Evolutionary conservation across 2,888 invertebrate genomes (phyloP).

Genomic region (Synanthedon formicaeformis): DNA sequence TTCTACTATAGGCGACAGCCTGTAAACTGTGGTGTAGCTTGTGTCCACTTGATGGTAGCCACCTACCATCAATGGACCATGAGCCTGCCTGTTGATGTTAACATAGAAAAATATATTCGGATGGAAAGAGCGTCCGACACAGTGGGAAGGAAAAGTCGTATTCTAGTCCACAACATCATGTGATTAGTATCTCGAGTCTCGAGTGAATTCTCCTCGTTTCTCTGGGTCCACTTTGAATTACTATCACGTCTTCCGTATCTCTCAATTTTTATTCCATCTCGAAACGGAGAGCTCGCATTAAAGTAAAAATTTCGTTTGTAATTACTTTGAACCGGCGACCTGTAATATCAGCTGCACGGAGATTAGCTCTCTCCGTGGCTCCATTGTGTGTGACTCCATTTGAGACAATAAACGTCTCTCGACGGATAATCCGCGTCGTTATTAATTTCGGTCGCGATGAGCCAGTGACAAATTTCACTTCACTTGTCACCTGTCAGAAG

Average conservation of each 20-base stretch:
- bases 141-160: no score
- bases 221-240: neutral
- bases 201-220: no score
- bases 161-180: no score
- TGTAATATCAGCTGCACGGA: no score
- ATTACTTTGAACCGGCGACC: neutral
- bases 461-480: slow-evolving; percentile 13
- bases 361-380: neutral
- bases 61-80: no score
- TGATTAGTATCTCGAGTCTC: no score
- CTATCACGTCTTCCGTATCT: neutral
- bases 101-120: no score
- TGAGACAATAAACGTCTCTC: neutral
- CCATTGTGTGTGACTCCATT: slow-evolving; percentile 4
- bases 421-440: slow-evolving; percentile 13
- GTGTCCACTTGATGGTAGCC: no score
- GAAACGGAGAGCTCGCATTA: neutral
- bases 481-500: slow-evolving; percentile 16
- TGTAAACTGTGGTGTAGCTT: no score
- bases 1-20: no score
- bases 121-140: no score
- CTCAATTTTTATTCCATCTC: neutral
- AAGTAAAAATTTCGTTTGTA: neutral
- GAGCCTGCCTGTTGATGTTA: no score
- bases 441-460: slow-evolving; percentile 11